Conservation (phyloP, 1,140 invertebrate genomes). For the Pogonomyrmex californicus region DNA sequence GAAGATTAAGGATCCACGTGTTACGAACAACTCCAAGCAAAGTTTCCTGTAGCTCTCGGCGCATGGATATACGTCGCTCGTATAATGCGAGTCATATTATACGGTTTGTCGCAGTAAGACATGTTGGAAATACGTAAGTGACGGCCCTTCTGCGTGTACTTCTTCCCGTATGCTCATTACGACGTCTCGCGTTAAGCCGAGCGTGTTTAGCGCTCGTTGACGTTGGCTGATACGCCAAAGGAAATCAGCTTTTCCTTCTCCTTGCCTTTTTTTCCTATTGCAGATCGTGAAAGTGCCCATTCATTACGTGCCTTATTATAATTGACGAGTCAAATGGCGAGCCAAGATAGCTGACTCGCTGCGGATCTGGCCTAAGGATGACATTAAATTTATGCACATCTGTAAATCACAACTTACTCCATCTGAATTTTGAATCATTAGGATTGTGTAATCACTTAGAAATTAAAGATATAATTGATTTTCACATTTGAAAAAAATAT, state of each 20-base stretch:
- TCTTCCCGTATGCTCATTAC: constrained; percentile 72
- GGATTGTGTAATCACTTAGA: not conserved
- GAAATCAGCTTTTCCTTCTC: constrained; percentile 63
- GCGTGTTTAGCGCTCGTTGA: constrained; percentile 67
- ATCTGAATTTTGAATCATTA: not conserved
- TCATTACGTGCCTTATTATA: constrained; percentile 72
- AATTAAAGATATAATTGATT: not conserved
- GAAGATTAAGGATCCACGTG: constrained; percentile 35
- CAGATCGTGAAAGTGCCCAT: constrained; percentile 71
- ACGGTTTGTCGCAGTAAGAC: constrained; percentile 74
- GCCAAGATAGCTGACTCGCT: constrained; percentile 33
- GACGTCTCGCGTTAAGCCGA: constrained; percentile 72
- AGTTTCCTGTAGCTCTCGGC: constrained; percentile 5
- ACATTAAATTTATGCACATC: constrained; percentile 8
- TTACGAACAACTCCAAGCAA: constrained; percentile 29
- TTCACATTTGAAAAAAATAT: not conserved
- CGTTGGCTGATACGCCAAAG: constrained; percentile 67
- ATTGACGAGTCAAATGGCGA: constrained; percentile 67
- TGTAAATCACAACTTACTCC: constrained; percentile 10
- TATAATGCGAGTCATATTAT: constrained; percentile 64
- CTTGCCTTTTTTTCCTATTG: constrained; percentile 24
- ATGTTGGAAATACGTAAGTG: constrained; percentile 67
- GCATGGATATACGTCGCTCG: constrained; percentile 18
- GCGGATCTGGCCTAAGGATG: constrained; percentile 21
- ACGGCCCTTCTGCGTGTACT: constrained; percentile 69